A percentile compares a stretch with the other conserved stretches of the same genome.
These are phyloP conservation scores for Drosophila yakuba DNA, from an alignment of 1,140 invertebrate species.

Conservation along the genomic window DNA sequence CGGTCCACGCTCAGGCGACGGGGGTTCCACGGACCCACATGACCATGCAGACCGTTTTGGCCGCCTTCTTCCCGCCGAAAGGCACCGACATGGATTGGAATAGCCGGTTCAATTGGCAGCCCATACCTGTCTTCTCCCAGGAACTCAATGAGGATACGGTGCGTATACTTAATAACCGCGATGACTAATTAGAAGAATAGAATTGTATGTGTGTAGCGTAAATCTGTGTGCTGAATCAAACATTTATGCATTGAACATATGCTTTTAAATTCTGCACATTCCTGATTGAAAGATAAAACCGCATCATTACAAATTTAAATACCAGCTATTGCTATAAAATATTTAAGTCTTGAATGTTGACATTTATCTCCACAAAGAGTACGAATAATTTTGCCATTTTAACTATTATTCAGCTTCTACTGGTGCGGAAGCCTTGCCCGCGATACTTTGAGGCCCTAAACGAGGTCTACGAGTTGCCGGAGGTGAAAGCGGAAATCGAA, in stretches of 20 bases:
- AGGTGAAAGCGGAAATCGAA: conserved; percentile 85
- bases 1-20: conserved; percentile 89
- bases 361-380: too few relatives aligned
- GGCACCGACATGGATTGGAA: conserved; percentile 87
- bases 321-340: too few relatives aligned
- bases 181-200: conserved; percentile 8
- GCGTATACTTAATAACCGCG: conserved; percentile 63
- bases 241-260: too few relatives aligned
- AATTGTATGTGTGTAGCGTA: too few relatives aligned
- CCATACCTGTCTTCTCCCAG: conserved; percentile 89
- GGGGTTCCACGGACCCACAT: conserved; percentile 91
- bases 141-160: conserved; percentile 88
- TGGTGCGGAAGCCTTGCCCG: conserved; percentile 87
- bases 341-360: too few relatives aligned
- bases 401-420: conserved; percentile 84
- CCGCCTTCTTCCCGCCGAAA: conserved; percentile 89
- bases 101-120: conserved; percentile 89
- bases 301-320: too few relatives aligned
- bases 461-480: conserved; percentile 85
- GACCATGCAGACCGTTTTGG: conserved; percentile 89
- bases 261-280: too few relatives aligned
- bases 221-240: too few relatives aligned
- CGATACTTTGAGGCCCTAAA: conserved; percentile 86
- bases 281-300: too few relatives aligned
- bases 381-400: neutral